Conservation (phyloP, 2,888 invertebrate genomes). For the Aromia moschata region DNA sequence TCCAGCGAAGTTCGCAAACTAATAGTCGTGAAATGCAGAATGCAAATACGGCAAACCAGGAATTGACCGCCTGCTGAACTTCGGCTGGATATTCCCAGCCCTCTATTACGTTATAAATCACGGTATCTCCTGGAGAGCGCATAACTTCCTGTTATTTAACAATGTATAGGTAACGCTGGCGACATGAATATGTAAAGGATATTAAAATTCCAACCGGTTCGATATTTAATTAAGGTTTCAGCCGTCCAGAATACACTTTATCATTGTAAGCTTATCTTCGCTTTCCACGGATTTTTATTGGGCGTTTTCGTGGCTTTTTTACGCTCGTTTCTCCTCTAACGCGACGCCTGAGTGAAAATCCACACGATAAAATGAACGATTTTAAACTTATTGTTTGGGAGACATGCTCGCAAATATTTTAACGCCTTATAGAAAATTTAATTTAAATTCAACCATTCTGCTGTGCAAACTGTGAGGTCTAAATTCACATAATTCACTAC, state of each 20-base stretch:
- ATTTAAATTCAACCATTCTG: too few species aligned
- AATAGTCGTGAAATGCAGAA: slow-evolving; percentile 21
- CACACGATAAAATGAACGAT: not conserved
- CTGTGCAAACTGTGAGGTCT: too few species aligned
- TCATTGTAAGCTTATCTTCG: slow-evolving; percentile 20
- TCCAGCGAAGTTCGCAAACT: slow-evolving; percentile 18
- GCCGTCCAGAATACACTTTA: slow-evolving; percentile 11
- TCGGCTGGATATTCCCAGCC: slow-evolving; percentile 8
- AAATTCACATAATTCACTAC: too few species aligned
- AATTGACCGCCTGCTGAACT: slow-evolving; percentile 16
- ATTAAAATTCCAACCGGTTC: slow-evolving; percentile 45
- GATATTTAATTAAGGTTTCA: slow-evolving; percentile 39
- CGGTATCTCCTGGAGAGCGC: slow-evolving; percentile 5
- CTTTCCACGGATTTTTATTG: slow-evolving; percentile 16
- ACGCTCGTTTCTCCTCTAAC: not conserved
- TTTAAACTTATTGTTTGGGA: not conserved
- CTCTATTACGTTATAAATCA: slow-evolving; percentile 21
- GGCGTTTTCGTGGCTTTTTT: slow-evolving; percentile 2
- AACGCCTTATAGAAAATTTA: too few species aligned
- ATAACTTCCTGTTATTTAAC: slow-evolving; percentile 28
- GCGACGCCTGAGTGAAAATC: not conserved
- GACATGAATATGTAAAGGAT: slow-evolving; percentile 46
- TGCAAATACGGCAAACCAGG: slow-evolving; percentile 23
- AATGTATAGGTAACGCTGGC: slow-evolving; percentile 39
- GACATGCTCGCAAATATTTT: not conserved